Percentiles rank a stretch among this genome's conserved stretches.
These are phyloP conservation scores for Lucinisca nassula DNA, from an alignment of 2,888 invertebrate species.

Conservation along the genomic window DNA sequence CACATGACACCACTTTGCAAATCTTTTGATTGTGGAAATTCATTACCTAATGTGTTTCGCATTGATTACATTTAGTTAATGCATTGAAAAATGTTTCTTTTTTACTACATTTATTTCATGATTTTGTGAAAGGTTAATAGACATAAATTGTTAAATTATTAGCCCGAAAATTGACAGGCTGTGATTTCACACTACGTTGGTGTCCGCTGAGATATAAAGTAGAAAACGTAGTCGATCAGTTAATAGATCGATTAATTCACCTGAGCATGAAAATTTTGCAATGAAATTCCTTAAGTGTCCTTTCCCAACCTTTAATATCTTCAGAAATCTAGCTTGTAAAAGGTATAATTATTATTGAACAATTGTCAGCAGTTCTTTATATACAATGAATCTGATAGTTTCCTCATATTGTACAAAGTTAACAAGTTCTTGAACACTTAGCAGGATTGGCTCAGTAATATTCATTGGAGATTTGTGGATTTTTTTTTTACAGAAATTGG, in stretches of 20 bases:
- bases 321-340: neutral
- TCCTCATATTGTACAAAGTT: too few relatives aligned
- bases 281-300: constrained; percentile 2
- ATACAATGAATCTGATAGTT: too few relatives aligned
- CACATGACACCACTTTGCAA: too few relatives aligned
- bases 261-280: neutral
- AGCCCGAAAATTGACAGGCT: neutral
- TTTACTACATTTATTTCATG: neutral
- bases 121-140: neutral
- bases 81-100: neutral
- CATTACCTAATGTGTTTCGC: neutral
- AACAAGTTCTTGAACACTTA: too few relatives aligned
- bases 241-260: neutral
- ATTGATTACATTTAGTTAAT: neutral
- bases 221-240: neutral
- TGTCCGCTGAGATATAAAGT: neutral
- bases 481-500: too few relatives aligned
- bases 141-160: neutral
- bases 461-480: too few relatives aligned
- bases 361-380: neutral
- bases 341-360: neutral
- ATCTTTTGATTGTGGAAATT: neutral
- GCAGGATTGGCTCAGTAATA: too few relatives aligned
- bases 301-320: constrained; percentile 1
- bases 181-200: neutral